Base-by-base conservation (phyloP, 2,113 vertebrate species). In the Istiophorus platypterus region DNA sequence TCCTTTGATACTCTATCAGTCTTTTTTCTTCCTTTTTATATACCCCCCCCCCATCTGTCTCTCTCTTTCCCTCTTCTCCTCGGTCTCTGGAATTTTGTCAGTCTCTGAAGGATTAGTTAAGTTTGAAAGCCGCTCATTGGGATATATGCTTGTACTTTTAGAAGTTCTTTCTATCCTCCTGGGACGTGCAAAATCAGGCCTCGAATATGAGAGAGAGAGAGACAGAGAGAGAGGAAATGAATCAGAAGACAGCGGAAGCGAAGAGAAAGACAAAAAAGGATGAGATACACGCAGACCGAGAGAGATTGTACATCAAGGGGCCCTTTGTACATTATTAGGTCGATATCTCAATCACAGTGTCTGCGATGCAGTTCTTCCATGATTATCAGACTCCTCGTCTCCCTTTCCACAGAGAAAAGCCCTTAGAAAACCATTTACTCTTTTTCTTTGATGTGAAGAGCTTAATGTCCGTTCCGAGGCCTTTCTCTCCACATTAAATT, bases 371-470 rank as follows among this genome's bases (percentile, higher is more conserved):
- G 75, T 75, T 86, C 58, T 82, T 70, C 76, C 31, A 29, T n/a
- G 64, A 56, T 72, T 87, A 85, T 91, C 85, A 84, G 47, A 68
- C 65, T 85, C 58, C 37, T 63, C 80, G 78, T 61, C 70, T 70
- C 75, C 61, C 47, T 67, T 34, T 68, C 63, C 54, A 67, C 58
- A 15, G 63, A 64, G 52, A 74, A 75, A 82, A 87, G 65, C 76
- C 80, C 66, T 66, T 49, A 69, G 59, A 88, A 90, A 86, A 72
- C 84, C 85, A 90, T 90, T 91, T 83, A 76, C 59, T 84, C 26
- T 22, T 51, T 65, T 72, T 76, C 80, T 91, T 92, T 93, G 83
- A 93, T 90, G 90, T 89, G 61, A 83, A 81, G 52, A 88, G 78
- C 81, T 87, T 72, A 74, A 81, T 84, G 75, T 75, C 69, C 6